Evolutionary conservation across 2,888 invertebrate species (phyloP).

Genomic region (Ephialtes manifestator): DNA sequence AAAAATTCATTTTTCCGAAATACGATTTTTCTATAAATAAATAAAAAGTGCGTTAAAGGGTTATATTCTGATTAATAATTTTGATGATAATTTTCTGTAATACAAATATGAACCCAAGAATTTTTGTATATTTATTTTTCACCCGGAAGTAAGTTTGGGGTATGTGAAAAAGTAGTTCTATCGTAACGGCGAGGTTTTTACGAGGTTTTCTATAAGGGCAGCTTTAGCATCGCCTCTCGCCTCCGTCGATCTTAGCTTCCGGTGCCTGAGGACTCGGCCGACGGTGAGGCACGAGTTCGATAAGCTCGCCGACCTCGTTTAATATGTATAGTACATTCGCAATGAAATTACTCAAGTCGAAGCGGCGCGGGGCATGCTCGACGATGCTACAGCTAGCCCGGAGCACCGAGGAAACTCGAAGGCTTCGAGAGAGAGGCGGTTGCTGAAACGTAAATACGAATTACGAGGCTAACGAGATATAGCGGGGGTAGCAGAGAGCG

Average conservation of each 20-base stretch:
- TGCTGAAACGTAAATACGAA: conserved; percentile 62
- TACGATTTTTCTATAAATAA: too few species aligned
- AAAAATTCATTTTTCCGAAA: too few species aligned
- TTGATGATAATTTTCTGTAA: too few species aligned
- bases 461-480: conserved; percentile 61
- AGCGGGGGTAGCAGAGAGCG: conserved; percentile 33
- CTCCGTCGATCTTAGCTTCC: conserved; percentile 35
- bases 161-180: not conserved
- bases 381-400: conserved; percentile 12
- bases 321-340: conserved; percentile 52
- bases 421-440: conserved; percentile 50
- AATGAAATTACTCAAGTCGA: conserved; percentile 58
- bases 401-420: conserved; percentile 48
- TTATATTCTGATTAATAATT: too few species aligned
- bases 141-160: not conserved
- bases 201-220: conserved; percentile 14
- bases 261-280: conserved; percentile 6
- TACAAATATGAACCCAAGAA: too few species aligned
- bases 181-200: not conserved
- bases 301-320: conserved; percentile 46
- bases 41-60: too few species aligned
- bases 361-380: conserved; percentile 15
- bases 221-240: not conserved
- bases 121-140: too few species aligned
- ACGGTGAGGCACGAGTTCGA: conserved; percentile 43